phyloP scores from a whole-genome alignment of 37 sponge, comb jelly and placozoan species.

The Agelas oroides region DNA sequence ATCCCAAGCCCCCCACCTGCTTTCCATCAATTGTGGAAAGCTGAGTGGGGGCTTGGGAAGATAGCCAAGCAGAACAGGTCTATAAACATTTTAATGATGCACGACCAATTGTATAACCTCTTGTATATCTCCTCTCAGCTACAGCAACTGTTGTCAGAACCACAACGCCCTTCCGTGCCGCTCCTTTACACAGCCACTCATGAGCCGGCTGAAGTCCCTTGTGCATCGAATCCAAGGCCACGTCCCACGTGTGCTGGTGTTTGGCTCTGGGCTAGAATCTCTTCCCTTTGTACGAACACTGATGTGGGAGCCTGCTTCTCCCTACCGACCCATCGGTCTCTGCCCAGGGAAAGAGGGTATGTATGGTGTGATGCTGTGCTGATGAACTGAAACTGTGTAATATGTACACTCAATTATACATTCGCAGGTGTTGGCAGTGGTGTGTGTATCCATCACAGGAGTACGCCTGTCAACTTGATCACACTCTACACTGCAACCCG shows the following conservation, averaged over 20 bases:
- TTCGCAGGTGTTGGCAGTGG: conserved; percentile 71
- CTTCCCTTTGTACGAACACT: conserved; percentile 49
- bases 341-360: conserved; percentile 72
- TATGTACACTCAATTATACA: neutral
- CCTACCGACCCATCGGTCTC: conserved; percentile 51
- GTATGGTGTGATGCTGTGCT: neutral
- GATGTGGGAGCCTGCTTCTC: conserved; percentile 45
- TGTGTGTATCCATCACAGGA: conserved; percentile 54
- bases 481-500: conserved; percentile 73
- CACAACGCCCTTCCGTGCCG: conserved; percentile 14
- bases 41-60: no score
- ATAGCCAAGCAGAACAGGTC: no score
- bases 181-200: conserved; percentile 29
- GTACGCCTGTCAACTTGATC: conserved; percentile 47
- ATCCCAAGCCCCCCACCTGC: no score
- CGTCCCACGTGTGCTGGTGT: conserved; percentile 55
- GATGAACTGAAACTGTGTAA: neutral
- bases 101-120: no score
- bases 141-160: conserved; percentile 17
- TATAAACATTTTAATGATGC: no score
- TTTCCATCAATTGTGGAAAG: no score
- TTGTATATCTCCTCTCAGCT: conserved; percentile 10
- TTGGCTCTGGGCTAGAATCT: conserved; percentile 73
- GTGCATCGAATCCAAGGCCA: conserved; percentile 27
- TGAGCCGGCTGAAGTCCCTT: conserved; percentile 12